Base-by-base conservation (phyloP, 2,888 invertebrate genomes). In the Hemithea aestivaria region DNA sequence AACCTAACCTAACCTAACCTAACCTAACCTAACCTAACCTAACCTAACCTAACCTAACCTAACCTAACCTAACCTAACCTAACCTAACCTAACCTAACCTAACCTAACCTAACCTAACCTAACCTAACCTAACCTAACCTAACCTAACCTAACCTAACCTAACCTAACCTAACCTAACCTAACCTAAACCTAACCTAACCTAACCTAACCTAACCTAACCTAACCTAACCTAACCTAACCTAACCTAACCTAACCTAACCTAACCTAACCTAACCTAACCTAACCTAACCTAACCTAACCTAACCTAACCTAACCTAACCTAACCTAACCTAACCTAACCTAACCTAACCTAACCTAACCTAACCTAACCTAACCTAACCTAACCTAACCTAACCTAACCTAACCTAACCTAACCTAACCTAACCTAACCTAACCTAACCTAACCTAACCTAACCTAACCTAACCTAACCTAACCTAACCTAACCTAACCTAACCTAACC, bases 291-390 rank as follows among this genome's bases (percentile, higher is more conserved):
- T 45, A 43, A 48, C 53, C 50, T 48, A 54, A 51, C 51, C 51
- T 51, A 54, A 51, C 53, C 51, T 48, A 54, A 51, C 54, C 51
- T 52, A 52, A 52, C 52, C 52, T 49, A 52, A 50, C 53, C 50
- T 50, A 52, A 49, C 52, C 49, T 48, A 53, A 49, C 52, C 48
- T 49, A 52, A 48, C 49, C n/a, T 49, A 52, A 49, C 52, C 49
- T 50, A 53, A 50, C 53, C 53, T 48, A 53, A 49, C 53, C 50
- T 48, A 50, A 48, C 53, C 53, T 48, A 50, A 50, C 50, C 48
- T 48, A 52, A 48, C 51, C 51, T 45, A 51, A 45, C 51, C 48
- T 48, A 51, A 48, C 51, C 51, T 48, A 51, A 48, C 51, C 51
- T 48, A 48, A 47, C 51, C 49, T 49, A 52, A 51, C 53, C 53